Evolutionary conservation across 1,140 invertebrate genomes (phyloP).

Genomic region (Camponotus floridanus): DNA sequence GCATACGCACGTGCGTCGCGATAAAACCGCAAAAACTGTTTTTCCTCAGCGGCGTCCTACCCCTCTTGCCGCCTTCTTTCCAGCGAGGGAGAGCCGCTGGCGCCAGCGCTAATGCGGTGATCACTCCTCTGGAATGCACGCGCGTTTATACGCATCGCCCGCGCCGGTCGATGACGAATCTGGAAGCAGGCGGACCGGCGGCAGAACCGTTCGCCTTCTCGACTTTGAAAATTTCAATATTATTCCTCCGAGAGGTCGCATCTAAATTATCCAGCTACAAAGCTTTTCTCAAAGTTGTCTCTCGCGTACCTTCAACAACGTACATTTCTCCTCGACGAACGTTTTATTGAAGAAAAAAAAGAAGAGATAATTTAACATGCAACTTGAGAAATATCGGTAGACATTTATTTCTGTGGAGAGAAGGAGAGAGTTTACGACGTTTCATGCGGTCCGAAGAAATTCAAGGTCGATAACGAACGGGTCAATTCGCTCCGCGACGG

Average conservation of each 20-base stretch:
- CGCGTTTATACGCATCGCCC: conserved; percentile 41
- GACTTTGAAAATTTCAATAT: conserved; percentile 56
- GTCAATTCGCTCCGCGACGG: conserved; percentile 1
- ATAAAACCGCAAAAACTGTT: conserved; percentile 68
- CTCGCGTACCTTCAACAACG: too few relatives aligned
- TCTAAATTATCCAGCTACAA: too few relatives aligned
- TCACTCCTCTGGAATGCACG: conserved; percentile 66
- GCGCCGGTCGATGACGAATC: conserved; percentile 66
- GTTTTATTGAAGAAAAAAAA: not conserved
- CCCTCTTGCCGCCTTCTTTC: not conserved
- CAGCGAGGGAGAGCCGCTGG: conserved; percentile 49
- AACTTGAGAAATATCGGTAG: not conserved
- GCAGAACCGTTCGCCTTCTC: conserved; percentile 10
- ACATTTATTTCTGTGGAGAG: too few relatives aligned
- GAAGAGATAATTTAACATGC: not conserved
- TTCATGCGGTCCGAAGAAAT: not conserved
- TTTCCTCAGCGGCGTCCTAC: conserved; percentile 51
- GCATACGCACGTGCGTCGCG: conserved; percentile 47
- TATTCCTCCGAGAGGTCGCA: too few relatives aligned
- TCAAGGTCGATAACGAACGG: conserved; percentile 33
- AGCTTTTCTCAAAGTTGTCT: too few relatives aligned
- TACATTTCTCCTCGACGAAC: not conserved
- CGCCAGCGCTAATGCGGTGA: conserved; percentile 73
- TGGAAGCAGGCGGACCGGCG: conserved; percentile 66
- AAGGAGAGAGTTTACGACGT: not conserved